Evolutionary conservation across 2,797 vertebrate genomes (phyloP), one percentile per base, ranked within the genome.

Genomic region (Anniella stebbinsi): DNA sequence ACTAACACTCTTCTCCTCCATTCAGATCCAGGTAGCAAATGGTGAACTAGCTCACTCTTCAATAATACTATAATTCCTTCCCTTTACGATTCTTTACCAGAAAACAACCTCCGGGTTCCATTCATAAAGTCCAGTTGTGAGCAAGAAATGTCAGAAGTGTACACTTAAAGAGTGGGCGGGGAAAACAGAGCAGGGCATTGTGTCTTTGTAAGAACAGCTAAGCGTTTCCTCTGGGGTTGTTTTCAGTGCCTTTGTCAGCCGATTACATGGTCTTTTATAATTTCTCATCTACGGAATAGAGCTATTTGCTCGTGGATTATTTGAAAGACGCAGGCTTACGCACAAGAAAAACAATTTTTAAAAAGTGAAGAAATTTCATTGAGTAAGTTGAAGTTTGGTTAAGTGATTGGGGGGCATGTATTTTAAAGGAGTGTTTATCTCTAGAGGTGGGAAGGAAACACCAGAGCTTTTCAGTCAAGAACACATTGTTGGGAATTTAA

Each of bases 201-300:
- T 97, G 96, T 95, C 96, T 96, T 95, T 78, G 94, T 87, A 73
- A 88, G 94, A 94, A 93, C 95, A 91, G 96, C 95, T 95, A 91
- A 95, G 95, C 78, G 0, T 97, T 96, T 98, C 97, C 95, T 97
- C 96, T 95, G 94, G 96, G 96, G 95, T 97, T 97, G 97, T 97
- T 97, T 98, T 96, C 92, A 96, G 95, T 96, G 96, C 97, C 97
- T 97, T 98, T 98, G 98, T 98, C 97, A 96, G 96, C 96, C 97
- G 97, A 98, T 98, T 98, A 98, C 97, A 97, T 96, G 97, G 96
- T 97, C 98, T 97, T 98, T 98, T 97, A 97, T 97, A 97, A 97
- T 97, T 97, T 97, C 96, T 97, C 97, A 96, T 95, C 96, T 93
- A 96, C 95, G 94, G 96, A 96, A 97, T 97, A 95, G 95, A 91